Percentiles rank a stretch among this genome's conserved stretches.
phyloP scores from a whole-genome alignment of 2,113 vertebrate genomes.

The Hypanus sabinus region DNA sequence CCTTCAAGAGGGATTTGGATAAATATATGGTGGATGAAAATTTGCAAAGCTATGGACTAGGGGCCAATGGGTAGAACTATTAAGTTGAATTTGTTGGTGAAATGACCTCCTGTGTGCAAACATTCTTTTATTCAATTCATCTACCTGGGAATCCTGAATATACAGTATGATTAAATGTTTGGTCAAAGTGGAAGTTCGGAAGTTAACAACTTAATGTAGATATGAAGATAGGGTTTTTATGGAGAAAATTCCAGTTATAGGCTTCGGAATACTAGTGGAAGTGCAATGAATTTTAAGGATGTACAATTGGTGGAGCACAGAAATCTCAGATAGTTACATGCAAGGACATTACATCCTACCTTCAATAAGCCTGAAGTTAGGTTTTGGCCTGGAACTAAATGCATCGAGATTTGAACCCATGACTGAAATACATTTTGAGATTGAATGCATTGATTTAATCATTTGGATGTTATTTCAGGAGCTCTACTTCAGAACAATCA shows the following conservation, averaged over 20 bases:
- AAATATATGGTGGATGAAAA: no score
- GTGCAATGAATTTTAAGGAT: not conserved
- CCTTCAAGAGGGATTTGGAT: no score
- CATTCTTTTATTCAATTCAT: no score
- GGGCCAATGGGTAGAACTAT: no score
- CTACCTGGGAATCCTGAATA: no score
- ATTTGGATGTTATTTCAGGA: not conserved
- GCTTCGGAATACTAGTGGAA: not conserved
- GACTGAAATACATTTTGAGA: not conserved
- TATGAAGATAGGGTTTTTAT: not conserved
- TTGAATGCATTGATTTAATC: not conserved
- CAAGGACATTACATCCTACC: not conserved
- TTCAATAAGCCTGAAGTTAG: not conserved
- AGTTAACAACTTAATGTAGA: no score
- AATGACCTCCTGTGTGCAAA: no score
- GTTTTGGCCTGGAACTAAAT: not conserved
- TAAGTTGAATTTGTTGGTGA: no score
- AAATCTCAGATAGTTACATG: not conserved
- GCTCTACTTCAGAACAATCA: not conserved
- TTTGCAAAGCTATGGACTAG: no score
- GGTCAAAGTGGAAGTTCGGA: not conserved
- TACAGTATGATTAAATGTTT: not conserved
- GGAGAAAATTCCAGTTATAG: not conserved
- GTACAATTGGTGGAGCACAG: not conserved
- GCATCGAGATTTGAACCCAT: not conserved